Conservation (phyloP, 2,888 invertebrate genomes). For the Limulus polyphemus region DNA sequence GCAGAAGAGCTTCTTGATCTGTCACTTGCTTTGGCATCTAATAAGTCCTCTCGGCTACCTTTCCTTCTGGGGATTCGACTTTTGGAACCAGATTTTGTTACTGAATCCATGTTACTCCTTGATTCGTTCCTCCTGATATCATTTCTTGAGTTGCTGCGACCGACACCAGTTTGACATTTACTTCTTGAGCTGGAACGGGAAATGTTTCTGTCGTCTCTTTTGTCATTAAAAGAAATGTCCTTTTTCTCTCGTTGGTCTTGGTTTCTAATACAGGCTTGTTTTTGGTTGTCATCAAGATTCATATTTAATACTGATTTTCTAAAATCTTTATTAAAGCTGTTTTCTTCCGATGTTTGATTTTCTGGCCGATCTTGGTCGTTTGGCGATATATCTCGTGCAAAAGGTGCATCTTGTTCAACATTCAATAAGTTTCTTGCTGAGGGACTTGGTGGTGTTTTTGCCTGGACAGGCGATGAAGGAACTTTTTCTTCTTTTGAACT, state of each 20-base stretch:
- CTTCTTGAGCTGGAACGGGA: not conserved
- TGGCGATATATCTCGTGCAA: slow-evolving; percentile 20
- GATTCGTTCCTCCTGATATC: slow-evolving; percentile 11
- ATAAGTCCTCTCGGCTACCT: slow-evolving; percentile 5
- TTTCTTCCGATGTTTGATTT: slow-evolving; percentile 2
- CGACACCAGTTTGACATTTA: slow-evolving; percentile 12
- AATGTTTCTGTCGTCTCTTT: not conserved
- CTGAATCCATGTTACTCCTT: slow-evolving; percentile 13
- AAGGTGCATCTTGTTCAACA: slow-evolving; percentile 9
- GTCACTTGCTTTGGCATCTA: not conserved
- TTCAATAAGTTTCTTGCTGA: not conserved
- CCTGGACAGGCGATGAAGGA: not conserved
- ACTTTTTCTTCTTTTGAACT: not conserved
- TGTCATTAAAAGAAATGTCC: not conserved
- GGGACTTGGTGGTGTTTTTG: not conserved
- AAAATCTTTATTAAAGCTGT: slow-evolving; percentile 53
- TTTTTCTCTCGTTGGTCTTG: slow-evolving; percentile 22
- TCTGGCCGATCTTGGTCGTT: slow-evolving; percentile 9
- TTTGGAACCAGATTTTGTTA: slow-evolving; percentile 10
- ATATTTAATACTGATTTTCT: slow-evolving; percentile 60
- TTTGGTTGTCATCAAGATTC: slow-evolving; percentile 37
- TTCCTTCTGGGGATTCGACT: slow-evolving; percentile 8
- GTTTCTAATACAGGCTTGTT: slow-evolving; percentile 29
- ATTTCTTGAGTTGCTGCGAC: slow-evolving; percentile 8
- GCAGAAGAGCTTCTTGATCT: slow-evolving; percentile 54